Percentiles rank a stretch among this genome's conserved stretches.
Evolutionary conservation across 2,888 invertebrate genomes (phyloP).

Genomic region (Myopa testacea): DNA sequence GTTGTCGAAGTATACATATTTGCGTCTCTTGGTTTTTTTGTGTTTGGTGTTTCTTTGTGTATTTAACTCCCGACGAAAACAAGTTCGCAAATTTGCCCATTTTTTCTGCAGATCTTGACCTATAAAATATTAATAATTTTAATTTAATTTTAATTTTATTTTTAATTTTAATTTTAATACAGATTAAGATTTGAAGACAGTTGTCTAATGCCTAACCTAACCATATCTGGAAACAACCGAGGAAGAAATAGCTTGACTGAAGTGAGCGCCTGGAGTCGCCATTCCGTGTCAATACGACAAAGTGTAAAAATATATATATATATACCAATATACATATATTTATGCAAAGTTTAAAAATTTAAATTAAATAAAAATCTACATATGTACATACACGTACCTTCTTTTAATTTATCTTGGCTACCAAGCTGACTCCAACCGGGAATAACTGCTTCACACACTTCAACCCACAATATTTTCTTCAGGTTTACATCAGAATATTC

Average conservation of each 20-base stretch:
- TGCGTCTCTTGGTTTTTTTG: constrained; percentile 27
- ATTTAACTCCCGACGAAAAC: constrained; percentile 18
- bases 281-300: no score
- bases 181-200: constrained; percentile 9
- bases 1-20: constrained; percentile 33
- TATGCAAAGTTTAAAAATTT: no score
- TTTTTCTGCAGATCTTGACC: constrained; percentile 9
- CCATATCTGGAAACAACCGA: background rate
- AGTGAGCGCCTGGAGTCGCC: no score
- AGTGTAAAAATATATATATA: background rate
- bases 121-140: background rate
- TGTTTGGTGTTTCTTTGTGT: constrained; percentile 20
- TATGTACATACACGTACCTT: constrained; percentile 19
- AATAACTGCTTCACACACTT: constrained; percentile 32
- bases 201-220: constrained; percentile 16
- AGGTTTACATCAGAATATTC: constrained; percentile 3
- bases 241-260: no score
- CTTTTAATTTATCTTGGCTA: constrained; percentile 8
- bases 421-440: constrained; percentile 24
- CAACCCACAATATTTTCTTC: constrained; percentile 22
- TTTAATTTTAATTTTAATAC: constrained; percentile 6
- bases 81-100: constrained; percentile 15
- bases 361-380: background rate
- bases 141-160: background rate
- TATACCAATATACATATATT: background rate